These are phyloP conservation scores for Rhynchomys soricoides DNA, from an alignment of 2,113 vertebrate genomes.

Conservation along the genomic window DNA sequence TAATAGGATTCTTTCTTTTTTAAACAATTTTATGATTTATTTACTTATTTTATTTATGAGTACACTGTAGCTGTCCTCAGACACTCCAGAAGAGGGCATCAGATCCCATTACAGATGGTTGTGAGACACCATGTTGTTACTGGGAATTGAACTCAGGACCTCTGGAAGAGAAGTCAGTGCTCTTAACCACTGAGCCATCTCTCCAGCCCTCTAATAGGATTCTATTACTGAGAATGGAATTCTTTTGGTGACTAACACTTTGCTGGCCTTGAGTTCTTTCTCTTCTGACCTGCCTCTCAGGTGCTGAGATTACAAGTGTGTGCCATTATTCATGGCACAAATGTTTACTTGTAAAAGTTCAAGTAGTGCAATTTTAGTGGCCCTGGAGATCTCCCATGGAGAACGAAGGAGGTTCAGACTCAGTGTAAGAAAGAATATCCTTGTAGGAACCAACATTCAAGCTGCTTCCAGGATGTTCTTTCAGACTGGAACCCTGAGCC, in stretches of 20 bases:
- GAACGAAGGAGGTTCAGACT: conserved; percentile 79
- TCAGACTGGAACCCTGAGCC: accelerated
- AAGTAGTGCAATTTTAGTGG: accelerated
- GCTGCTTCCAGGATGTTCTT: accelerated
- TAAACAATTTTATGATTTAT: no score
- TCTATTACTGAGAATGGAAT: background rate
- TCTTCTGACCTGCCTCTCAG: background rate
- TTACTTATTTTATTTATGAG: no score
- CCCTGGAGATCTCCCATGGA: conserved; percentile 53
- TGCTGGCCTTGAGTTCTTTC: background rate
- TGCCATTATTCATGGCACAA: background rate
- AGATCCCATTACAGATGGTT: no score
- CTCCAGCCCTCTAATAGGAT: background rate
- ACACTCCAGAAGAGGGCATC: no score
- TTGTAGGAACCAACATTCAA: background rate
- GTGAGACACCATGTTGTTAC: no score
- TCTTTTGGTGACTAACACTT: background rate
- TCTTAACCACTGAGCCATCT: no score
- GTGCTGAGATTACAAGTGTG: background rate
- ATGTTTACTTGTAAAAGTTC: background rate
- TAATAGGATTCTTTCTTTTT: background rate
- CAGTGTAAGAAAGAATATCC: background rate
- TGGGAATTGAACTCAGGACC: no score
- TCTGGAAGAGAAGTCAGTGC: no score
- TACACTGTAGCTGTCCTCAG: no score